A percentile compares a stretch with the other conserved stretches of the same genome.
These are phyloP conservation scores for Podotricha telesiphe DNA, from an alignment of 2,888 invertebrate species.

Conservation along the genomic window DNA sequence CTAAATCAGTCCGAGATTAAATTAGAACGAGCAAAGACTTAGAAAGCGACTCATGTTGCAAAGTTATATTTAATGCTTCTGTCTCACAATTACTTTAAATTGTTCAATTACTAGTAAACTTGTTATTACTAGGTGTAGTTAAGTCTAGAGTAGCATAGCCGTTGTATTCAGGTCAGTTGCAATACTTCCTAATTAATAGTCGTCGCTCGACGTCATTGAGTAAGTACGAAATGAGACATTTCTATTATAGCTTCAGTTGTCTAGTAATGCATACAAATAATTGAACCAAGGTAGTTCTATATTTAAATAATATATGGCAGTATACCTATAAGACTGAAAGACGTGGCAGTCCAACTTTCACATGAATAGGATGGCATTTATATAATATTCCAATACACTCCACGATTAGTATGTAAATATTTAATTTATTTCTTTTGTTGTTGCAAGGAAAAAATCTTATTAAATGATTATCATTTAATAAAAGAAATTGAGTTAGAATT, in stretches of 20 bases:
- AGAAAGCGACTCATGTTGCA: conserved; percentile 18
- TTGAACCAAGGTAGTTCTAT: too few species aligned
- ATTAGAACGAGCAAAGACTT: conserved; percentile 11
- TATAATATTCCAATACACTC: too few species aligned
- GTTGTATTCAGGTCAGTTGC: conserved; percentile 47
- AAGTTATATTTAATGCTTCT: conserved; percentile 16
- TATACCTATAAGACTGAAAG: too few species aligned
- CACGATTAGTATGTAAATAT: too few species aligned
- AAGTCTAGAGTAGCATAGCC: conserved; percentile 25
- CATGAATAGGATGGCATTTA: too few species aligned
- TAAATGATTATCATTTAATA: neutral
- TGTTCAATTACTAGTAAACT: conserved; percentile 28
- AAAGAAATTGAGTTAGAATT: neutral
- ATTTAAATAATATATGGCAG: too few species aligned
- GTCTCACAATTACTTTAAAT: conserved; percentile 24
- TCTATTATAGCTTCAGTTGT: neutral
- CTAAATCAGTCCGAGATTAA: neutral
- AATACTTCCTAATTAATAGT: conserved; percentile 58
- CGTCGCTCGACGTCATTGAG: conserved; percentile 51
- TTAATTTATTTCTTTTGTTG: too few species aligned
- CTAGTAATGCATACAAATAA: neutral
- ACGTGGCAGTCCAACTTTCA: too few species aligned
- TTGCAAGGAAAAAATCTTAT: too few species aligned
- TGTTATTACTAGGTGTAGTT: conserved; percentile 32
- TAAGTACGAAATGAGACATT: conserved; percentile 29